Evolutionary conservation across 2,888 invertebrate species (phyloP), one percentile per base, ranked within the genome.

Genomic region (Hyppa rectilinea): DNA sequence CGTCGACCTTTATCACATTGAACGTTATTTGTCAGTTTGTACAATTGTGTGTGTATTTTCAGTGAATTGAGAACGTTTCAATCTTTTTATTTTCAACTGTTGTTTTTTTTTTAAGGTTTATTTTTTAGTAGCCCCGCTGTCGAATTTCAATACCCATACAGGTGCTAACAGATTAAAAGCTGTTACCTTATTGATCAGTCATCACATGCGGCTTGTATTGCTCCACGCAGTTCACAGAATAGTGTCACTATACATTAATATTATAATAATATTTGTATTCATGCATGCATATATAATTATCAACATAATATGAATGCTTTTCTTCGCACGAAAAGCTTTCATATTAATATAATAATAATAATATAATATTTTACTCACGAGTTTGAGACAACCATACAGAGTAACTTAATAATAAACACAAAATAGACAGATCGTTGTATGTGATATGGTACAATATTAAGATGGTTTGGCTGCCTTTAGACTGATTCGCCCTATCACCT

Each of bases 1-100:
- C 66, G 66, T 52, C 53, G 56, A 72, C 59, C 75, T 64, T 64
- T 36, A 75, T 58, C 47, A 20, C 31, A 38, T 47, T 23, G 38
- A 58, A 29, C 52, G 20, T 40, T 52, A 40, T 47, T 63, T 10
- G 58, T 14, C 31, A n/a, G 52, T 52, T 26, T 68, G 12, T 29
- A 49, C 55, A 34, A 72, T 26, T 47, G 20, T 47, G 31, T 12
- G 10, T 47, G 43, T 58, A 26, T 47, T 58, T 76, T 53, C 45
- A 53, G n/a, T 26, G 20, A 26, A 75, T 34, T 29, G 23, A 36
- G 20, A 40, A 26, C 3, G 23, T n/a, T 60, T 47, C 9, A 58
- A 38, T 47, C 29, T 45, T n/a, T 65, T 47, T 56, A n/a, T 50
- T 36, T 47, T 31, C 20, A 20, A 38, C 31, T 3, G 29, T 17